Conservation (phyloP, 2,797 vertebrate species). For the Limosa lapponica region DNA sequence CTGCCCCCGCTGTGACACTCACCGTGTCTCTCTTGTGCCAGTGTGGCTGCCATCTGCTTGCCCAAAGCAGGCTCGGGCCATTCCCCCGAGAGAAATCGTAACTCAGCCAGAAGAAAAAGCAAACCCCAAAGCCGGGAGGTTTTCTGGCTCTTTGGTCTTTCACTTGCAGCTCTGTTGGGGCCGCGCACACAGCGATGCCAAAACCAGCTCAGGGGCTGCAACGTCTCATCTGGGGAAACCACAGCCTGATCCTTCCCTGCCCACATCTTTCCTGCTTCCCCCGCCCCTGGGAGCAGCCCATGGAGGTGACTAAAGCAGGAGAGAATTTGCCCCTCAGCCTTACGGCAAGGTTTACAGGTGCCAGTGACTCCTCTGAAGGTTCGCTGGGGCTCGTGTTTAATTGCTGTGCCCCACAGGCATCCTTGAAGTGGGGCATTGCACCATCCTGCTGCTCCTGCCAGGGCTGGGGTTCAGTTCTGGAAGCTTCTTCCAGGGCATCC, state of each 20-base stretch:
- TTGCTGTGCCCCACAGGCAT: neutral
- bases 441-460: accelerated
- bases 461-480: neutral
- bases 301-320: neutral
- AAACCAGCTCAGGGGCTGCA: neutral
- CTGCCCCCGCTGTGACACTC: neutral
- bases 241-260: neutral
- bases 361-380: neutral
- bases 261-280: neutral
- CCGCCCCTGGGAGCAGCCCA: neutral
- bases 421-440: accelerated
- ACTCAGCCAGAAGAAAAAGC: neutral
- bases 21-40: neutral
- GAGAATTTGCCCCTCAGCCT: neutral
- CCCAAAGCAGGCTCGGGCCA: accelerated
- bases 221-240: neutral
- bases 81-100: neutral
- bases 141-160: neutral
- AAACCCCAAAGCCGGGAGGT: neutral
- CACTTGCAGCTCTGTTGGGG: neutral
- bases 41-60: neutral
- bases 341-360: neutral
- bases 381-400: neutral
- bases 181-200: neutral
- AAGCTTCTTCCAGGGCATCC: neutral